These are phyloP conservation scores for Girardinichthys multiradiatus DNA, from an alignment of 2,113 vertebrate species.

Conservation along the genomic window DNA sequence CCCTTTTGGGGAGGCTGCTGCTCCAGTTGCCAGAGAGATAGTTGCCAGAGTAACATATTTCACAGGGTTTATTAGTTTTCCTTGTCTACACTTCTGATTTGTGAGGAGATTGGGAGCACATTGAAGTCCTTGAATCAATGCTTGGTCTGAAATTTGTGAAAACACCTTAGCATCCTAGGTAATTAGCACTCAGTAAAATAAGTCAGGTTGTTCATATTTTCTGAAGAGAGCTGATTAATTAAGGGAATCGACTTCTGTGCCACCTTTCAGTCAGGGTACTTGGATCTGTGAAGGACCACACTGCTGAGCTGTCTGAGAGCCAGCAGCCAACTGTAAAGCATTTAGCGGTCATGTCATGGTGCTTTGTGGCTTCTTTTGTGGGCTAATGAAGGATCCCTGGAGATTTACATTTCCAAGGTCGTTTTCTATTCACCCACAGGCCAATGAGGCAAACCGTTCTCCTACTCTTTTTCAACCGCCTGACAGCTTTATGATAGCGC, in stretches of 20 bases:
- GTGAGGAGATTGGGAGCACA: conserved; percentile 47
- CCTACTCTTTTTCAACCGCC: conserved; percentile 33
- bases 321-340: conserved; percentile 44
- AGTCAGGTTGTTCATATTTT: conserved; percentile 11
- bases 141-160: conserved; percentile 61
- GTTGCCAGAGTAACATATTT: conserved; percentile 85
- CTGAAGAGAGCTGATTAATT: conserved; percentile 27
- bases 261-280: conserved; percentile 10
- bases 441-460: conserved; percentile 22
- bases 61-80: conserved; percentile 79
- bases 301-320: conserved; percentile 19
- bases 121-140: conserved; percentile 51
- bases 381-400: conserved; percentile 55
- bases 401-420: conserved; percentile 68
- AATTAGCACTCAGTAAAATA: conserved; percentile 71
- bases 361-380: conserved; percentile 59
- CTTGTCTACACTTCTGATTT: conserved; percentile 40
- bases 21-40: conserved; percentile 73
- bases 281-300: conserved; percentile 24
- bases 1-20: conserved; percentile 30
- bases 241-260: conserved; percentile 30
- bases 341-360: conserved; percentile 38
- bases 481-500: conserved; percentile 55
- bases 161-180: conserved; percentile 58
- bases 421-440: conserved; percentile 52